These are phyloP conservation scores for Elgonia sp. DNA, from an alignment of 2,888 invertebrate genomes.

Conservation along the genomic window DNA sequence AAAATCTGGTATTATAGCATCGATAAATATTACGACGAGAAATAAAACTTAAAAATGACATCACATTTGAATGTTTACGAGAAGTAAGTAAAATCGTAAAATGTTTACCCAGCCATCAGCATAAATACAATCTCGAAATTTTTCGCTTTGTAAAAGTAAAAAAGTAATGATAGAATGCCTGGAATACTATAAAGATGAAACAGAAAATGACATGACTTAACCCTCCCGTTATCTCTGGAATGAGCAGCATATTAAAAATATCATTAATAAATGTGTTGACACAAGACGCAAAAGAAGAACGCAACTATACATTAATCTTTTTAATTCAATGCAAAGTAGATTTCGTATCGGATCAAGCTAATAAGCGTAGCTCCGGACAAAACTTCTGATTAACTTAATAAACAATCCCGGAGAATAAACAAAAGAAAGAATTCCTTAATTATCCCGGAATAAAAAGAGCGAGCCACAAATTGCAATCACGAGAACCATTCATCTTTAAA, in stretches of 20 bases:
- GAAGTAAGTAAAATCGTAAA: conserved; percentile 46
- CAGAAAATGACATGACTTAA: conserved; percentile 54
- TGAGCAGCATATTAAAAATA: conserved; percentile 48
- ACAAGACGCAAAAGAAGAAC: conserved; percentile 7
- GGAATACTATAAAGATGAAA: conserved; percentile 51
- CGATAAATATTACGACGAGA: neutral
- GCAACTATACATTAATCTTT: conserved; percentile 6
- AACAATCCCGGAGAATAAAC: conserved; percentile 51
- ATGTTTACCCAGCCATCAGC: conserved; percentile 59
- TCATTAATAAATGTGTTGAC: conserved; percentile 68
- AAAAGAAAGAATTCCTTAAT: conserved; percentile 59
- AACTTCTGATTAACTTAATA: conserved; percentile 44
- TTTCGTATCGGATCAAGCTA: conserved; percentile 18
- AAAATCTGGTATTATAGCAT: no score
- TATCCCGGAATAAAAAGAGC: conserved; percentile 56
- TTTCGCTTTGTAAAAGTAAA: conserved; percentile 51
- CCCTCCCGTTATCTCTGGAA: conserved; percentile 12
- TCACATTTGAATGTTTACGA: neutral
- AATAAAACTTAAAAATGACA: conserved; percentile 6
- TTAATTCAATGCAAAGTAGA: conserved; percentile 36
- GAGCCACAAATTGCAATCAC: conserved; percentile 67
- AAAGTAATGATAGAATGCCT: conserved; percentile 25
- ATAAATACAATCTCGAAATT: conserved; percentile 63
- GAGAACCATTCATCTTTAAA: conserved; percentile 64
- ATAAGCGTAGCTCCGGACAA: conserved; percentile 24